These are phyloP conservation scores for Caradrina clavipalpis DNA, from an alignment of 2,888 invertebrate species.

Conservation along the genomic window DNA sequence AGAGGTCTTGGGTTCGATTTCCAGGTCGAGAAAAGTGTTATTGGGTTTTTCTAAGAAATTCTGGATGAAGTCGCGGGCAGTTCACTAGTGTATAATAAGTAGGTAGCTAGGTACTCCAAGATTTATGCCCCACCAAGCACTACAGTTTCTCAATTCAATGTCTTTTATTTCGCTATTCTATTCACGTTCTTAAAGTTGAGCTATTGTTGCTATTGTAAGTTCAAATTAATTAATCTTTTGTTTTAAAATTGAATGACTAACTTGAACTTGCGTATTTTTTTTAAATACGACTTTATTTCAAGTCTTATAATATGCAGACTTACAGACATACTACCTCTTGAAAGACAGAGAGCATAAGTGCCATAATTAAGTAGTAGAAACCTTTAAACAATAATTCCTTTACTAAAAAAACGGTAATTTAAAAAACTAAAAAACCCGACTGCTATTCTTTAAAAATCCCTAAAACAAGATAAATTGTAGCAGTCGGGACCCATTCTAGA, in stretches of 20 bases:
- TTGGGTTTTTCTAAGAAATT: too few species aligned
- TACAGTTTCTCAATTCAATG: not conserved
- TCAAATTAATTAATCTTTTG: slow-evolving; percentile 26
- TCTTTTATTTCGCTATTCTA: slow-evolving; percentile 10
- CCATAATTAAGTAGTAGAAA: too few species aligned
- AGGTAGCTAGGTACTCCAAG: not conserved
- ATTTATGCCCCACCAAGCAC: not conserved
- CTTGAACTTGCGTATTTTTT: slow-evolving; percentile 5
- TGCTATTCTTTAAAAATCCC: too few species aligned
- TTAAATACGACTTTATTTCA: slow-evolving; percentile 18
- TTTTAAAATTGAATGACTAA: slow-evolving; percentile 25
- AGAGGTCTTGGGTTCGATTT: too few species aligned
- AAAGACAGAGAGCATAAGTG: too few species aligned
- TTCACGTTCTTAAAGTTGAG: slow-evolving; percentile 12
- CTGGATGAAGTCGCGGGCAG: too few species aligned
- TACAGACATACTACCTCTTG: too few species aligned
- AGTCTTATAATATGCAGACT: not conserved
- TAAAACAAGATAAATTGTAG: too few species aligned
- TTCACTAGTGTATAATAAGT: too few species aligned
- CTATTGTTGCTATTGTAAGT: slow-evolving; percentile 16
- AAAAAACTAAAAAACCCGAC: not conserved
- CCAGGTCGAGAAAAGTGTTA: too few species aligned
- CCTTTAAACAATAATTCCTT: not conserved
- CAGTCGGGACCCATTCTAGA: too few species aligned
- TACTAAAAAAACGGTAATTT: too few species aligned